Evolutionary conservation across 2,113 vertebrate species (phyloP).

Genomic region (Atractosteus spatula): DNA sequence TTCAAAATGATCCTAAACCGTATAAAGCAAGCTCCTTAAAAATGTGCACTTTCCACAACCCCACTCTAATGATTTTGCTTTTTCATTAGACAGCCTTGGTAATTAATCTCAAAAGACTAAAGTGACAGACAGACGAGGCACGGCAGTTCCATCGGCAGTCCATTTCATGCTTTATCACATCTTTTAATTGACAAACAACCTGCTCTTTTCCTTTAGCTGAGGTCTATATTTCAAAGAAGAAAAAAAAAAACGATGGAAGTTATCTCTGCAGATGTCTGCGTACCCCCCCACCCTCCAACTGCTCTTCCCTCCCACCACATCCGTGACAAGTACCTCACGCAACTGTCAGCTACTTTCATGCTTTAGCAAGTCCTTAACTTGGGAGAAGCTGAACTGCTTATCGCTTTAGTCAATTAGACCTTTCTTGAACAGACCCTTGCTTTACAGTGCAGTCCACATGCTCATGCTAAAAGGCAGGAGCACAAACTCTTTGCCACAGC

Average conservation of each 20-base stretch:
- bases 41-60: neutral
- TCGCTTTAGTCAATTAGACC: constrained; percentile 37
- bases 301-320: constrained; percentile 28
- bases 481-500: neutral
- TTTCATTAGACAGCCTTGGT: constrained; percentile 29
- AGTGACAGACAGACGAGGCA: constrained; percentile 9
- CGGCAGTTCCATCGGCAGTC: constrained; percentile 10
- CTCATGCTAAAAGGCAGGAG: constrained; percentile 12
- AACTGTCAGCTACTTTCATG: constrained; percentile 41
- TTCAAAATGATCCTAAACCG: neutral
- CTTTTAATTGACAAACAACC: constrained; percentile 82
- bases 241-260: constrained; percentile 35
- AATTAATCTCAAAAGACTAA: constrained; percentile 25
- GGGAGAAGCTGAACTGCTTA: constrained; percentile 31
- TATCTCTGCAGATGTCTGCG: constrained; percentile 50
- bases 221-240: constrained; percentile 65
- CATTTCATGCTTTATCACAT: constrained; percentile 74
- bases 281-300: constrained; percentile 9
- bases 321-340: constrained; percentile 24
- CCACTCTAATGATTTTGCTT: constrained; percentile 20
- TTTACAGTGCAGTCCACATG: constrained; percentile 11
- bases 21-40: neutral
- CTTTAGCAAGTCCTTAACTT: constrained; percentile 21
- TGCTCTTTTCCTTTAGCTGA: constrained; percentile 78
- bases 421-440: constrained; percentile 7